phyloP scores from a whole-genome alignment of 1,140 invertebrate species.

The Bombus consobrinus region DNA sequence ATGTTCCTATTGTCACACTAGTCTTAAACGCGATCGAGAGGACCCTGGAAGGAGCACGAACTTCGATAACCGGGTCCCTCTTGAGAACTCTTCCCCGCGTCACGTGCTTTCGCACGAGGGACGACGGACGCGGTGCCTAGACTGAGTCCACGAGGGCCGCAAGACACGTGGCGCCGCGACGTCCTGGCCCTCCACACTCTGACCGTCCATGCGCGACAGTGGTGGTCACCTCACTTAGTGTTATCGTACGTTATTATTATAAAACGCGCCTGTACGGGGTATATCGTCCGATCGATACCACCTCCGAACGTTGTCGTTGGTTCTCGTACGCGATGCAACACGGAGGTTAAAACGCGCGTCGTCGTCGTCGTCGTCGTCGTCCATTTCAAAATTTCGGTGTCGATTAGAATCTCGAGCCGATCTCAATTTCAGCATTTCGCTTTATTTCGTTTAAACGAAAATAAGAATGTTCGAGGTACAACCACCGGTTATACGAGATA shows the following conservation, averaged over 20 bases:
- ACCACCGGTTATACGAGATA: neutral
- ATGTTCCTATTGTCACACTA: constrained; percentile 83
- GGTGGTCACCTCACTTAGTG: constrained; percentile 75
- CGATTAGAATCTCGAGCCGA: too few species aligned
- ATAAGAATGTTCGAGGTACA: neutral
- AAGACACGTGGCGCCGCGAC: constrained; percentile 74
- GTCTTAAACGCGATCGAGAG: constrained; percentile 79
- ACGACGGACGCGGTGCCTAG: constrained; percentile 70
- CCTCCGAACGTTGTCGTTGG: too few species aligned
- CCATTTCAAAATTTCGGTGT: neutral
- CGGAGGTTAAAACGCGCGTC: too few species aligned
- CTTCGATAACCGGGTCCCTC: neutral
- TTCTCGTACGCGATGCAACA: neutral
- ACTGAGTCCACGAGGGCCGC: constrained; percentile 77
- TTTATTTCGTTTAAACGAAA: neutral
- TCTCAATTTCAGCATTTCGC: neutral
- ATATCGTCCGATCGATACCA: neutral
- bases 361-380: too few species aligned
- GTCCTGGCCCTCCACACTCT: constrained; percentile 70
- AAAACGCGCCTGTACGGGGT: constrained; percentile 17
- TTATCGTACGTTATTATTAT: constrained; percentile 41
- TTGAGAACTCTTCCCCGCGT: constrained; percentile 17
- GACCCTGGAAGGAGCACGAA: neutral
- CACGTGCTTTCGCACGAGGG: constrained; percentile 53
- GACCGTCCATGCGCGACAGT: constrained; percentile 78